Conservation (phyloP, 2,113 vertebrate genomes). For the Psammodynastes pulverulentus region DNA sequence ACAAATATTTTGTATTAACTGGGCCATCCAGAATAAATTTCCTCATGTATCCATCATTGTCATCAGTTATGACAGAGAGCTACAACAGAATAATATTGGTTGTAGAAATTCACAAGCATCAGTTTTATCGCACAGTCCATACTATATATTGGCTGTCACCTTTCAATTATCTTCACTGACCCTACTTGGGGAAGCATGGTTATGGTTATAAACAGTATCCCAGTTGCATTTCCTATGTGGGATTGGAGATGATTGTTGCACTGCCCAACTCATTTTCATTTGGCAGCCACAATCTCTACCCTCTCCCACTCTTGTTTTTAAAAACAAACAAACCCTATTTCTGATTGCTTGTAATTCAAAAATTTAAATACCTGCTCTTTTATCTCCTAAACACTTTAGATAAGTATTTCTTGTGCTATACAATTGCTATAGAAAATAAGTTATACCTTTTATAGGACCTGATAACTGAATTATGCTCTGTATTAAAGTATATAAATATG, state of each 20-base stretch:
- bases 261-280: conserved; percentile 4
- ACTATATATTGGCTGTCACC: conserved; percentile 40
- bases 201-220: background rate
- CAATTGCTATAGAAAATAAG: background rate
- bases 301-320: background rate
- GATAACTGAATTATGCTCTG: background rate
- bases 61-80: background rate
- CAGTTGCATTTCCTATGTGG: background rate
- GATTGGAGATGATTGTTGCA: conserved; percentile 25
- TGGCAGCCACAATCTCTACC: background rate
- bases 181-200: conserved; percentile 16
- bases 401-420: background rate
- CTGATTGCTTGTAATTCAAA: background rate
- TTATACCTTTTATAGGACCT: background rate
- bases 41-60: background rate
- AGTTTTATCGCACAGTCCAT: conserved; percentile 16
- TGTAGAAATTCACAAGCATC: conserved; percentile 35
- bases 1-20: background rate
- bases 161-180: conserved; percentile 35
- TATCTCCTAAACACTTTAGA: background rate
- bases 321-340: background rate
- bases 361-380: background rate
- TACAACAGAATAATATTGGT: background rate
- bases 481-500: background rate
- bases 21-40: background rate